Percentiles rank a stretch among this genome's conserved stretches.
Evolutionary conservation across 2,113 vertebrate species (phyloP).

Genomic region (Raja brachyura): DNA sequence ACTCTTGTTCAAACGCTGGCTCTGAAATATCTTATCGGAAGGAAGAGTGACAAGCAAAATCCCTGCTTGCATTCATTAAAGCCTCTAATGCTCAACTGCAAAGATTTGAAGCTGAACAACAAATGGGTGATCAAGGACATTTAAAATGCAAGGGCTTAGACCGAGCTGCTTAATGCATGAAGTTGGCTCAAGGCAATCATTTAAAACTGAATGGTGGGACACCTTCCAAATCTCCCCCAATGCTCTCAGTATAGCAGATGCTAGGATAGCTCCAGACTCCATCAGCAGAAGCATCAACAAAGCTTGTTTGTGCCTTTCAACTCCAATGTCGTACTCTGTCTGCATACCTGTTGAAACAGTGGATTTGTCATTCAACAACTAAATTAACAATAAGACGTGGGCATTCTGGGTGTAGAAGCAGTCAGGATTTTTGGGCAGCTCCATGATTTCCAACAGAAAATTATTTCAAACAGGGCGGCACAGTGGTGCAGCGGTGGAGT

Average conservation of each 20-base stretch:
- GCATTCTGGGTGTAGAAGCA: neutral
- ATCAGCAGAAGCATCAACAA: neutral
- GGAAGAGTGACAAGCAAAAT: slow-evolving; percentile 28
- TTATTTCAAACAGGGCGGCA: too few species aligned
- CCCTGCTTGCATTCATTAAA: neutral
- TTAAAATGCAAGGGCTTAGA: neutral
- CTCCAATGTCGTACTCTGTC: neutral
- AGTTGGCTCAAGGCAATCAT: neutral
- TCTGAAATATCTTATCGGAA: neutral
- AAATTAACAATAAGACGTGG: neutral
- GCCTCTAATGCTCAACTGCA: slow-evolving; percentile 9
- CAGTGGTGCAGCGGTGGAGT: too few species aligned
- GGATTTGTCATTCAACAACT: too few species aligned
- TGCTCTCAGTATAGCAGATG: neutral
- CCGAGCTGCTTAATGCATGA: neutral
- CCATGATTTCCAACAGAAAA: neutral
- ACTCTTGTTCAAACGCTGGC: slow-evolving; percentile 27
- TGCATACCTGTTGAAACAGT: neutral
- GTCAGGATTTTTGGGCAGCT: neutral
- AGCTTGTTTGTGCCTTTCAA: neutral
- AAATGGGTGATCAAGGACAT: neutral
- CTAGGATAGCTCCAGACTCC: neutral
- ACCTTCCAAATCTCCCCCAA: neutral
- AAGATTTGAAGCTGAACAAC: neutral
- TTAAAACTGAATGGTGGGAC: neutral